Percentiles rank a stretch among this genome's conserved stretches.
Conservation (phyloP, 1,140 invertebrate species). For the Macrobrachium nipponense region DNA sequence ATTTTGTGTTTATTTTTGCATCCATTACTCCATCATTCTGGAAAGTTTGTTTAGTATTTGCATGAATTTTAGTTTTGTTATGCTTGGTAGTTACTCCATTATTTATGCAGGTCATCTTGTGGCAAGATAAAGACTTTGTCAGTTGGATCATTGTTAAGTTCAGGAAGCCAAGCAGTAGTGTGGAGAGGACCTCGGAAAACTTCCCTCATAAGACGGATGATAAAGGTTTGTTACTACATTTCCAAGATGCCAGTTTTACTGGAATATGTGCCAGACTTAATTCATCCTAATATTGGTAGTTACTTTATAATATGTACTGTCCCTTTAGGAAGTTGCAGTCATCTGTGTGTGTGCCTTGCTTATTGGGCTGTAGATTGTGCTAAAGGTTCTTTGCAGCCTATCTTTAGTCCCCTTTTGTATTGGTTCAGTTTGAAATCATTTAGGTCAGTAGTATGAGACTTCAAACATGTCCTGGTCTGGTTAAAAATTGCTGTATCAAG, state of each 20-base stretch:
- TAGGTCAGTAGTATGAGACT: no score
- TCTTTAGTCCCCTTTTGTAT: no score
- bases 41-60: neutral
- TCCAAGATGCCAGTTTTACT: neutral
- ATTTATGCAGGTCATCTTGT: conserved; percentile 30
- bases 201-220: conserved; percentile 72
- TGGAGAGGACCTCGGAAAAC: conserved; percentile 71
- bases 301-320: no score
- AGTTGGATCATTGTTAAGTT: conserved; percentile 69
- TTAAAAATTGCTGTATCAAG: no score
- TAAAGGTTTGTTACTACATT: conserved; percentile 27
- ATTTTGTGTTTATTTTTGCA: neutral
- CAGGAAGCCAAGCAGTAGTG: conserved; percentile 68
- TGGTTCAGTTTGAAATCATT: no score
- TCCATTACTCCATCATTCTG: no score
- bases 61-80: neutral
- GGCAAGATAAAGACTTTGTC: conserved; percentile 67
- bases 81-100: neutral
- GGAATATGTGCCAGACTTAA: neutral
- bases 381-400: no score
- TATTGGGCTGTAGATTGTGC: no score
- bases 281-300: no score
- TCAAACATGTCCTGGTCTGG: no score
- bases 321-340: no score
- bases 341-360: no score